These are phyloP conservation scores for Anoplopoma fimbria DNA, from an alignment of 2,113 vertebrate species.

Conservation along the genomic window DNA sequence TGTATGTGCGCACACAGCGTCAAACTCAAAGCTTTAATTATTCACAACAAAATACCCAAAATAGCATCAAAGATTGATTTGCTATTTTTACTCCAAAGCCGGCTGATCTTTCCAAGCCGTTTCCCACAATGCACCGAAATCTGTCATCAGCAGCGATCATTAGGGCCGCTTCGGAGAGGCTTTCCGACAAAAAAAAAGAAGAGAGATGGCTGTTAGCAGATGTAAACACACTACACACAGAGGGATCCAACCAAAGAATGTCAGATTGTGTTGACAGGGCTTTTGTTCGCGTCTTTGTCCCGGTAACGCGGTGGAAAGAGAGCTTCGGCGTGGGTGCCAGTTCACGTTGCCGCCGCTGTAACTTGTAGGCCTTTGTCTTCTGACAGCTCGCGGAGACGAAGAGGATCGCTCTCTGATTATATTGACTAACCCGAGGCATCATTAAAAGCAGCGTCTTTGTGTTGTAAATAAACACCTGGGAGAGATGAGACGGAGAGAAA, in stretches of 20 bases:
- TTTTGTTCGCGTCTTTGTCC: conserved; percentile 64
- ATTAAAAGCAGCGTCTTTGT: conserved; percentile 64
- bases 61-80: conserved; percentile 55
- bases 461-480: conserved; percentile 72
- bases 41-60: conserved; percentile 47
- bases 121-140: conserved; percentile 53
- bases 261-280: conserved; percentile 59
- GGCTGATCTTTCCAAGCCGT: conserved; percentile 49
- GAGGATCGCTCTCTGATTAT: conserved; percentile 61
- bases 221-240: conserved; percentile 60
- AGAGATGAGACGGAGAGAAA: conserved; percentile 28
- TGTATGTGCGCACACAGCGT: not conserved
- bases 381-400: conserved; percentile 65
- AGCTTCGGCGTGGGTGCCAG: conserved; percentile 42
- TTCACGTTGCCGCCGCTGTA: conserved; percentile 48
- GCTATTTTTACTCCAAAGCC: conserved; percentile 71
- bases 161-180: no score
- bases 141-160: conserved; percentile 62
- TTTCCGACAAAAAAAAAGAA: conserved; percentile 3
- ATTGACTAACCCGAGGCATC: conserved; percentile 69
- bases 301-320: conserved; percentile 30
- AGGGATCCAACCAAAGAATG: conserved; percentile 56
- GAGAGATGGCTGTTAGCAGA: conserved; percentile 49
- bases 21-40: conserved; percentile 54
- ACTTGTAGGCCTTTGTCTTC: conserved; percentile 68